Conservation (phyloP, 1,140 invertebrate species). For the Octopus bimaculoides region DNA sequence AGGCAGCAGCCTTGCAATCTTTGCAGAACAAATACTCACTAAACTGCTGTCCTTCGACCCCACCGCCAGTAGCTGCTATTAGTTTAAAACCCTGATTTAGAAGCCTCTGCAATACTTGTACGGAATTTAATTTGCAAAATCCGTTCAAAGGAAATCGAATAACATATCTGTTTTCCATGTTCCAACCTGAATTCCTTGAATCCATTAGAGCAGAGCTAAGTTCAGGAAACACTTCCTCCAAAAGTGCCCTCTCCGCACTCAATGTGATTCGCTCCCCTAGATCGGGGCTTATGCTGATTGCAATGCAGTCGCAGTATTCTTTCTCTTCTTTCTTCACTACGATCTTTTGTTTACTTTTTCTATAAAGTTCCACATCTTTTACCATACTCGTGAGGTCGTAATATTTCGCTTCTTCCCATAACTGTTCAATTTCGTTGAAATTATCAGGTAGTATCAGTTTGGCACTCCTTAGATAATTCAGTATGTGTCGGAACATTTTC, state of each 20-base stretch:
- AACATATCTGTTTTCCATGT: slow-evolving; percentile 80
- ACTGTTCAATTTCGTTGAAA: slow-evolving; percentile 82
- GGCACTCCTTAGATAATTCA: slow-evolving; percentile 92
- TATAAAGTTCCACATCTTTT: slow-evolving; percentile 68
- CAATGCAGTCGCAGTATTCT: slow-evolving; percentile 69
- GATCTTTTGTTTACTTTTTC: slow-evolving; percentile 67
- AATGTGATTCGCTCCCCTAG: slow-evolving; percentile 83
- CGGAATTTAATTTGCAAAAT: slow-evolving; percentile 87
- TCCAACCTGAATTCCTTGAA: slow-evolving; percentile 76
- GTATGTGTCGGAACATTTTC: slow-evolving; percentile 91
- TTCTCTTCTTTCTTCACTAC: slow-evolving; percentile 32
- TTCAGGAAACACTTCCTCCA: slow-evolving; percentile 84
- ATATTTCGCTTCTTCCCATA: slow-evolving; percentile 89
- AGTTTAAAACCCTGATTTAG: slow-evolving; percentile 81
- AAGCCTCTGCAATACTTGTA: slow-evolving; percentile 83
- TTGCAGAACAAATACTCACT: slow-evolving; percentile 80
- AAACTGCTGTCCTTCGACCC: slow-evolving; percentile 88
- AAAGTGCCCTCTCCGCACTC: slow-evolving; percentile 73
- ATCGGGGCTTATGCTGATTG: slow-evolving; percentile 84
- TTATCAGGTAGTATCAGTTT: slow-evolving; percentile 81
- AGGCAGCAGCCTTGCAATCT: slow-evolving; percentile 28
- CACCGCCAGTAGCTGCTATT: slow-evolving; percentile 80
- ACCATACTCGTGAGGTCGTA: slow-evolving; percentile 77
- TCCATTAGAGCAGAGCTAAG: slow-evolving; percentile 81
- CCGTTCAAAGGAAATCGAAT: slow-evolving; percentile 89